Evolutionary conservation across 2,797 vertebrate genomes (phyloP).

Genomic region (Tamandua tetradactyla): DNA sequence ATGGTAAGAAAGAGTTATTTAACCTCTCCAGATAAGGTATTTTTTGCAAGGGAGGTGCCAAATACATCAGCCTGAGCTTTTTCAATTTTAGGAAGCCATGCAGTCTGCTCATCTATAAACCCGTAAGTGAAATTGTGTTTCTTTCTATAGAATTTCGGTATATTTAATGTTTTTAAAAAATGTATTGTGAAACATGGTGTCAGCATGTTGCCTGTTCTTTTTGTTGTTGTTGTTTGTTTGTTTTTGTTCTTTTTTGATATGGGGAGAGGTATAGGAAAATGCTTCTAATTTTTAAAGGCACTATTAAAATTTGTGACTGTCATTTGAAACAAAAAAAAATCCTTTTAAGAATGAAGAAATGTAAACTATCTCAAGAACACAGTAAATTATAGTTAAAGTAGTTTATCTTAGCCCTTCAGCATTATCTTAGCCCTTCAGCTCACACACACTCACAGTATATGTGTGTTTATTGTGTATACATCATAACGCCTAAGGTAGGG

Average conservation of each 20-base stretch:
- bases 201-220: not conserved
- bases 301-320: not conserved
- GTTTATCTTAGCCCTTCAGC: not conserved
- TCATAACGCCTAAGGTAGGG: not conserved
- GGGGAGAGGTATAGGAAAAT: not conserved
- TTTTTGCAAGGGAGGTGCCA: not conserved
- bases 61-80: not conserved
- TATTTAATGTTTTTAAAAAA: not conserved
- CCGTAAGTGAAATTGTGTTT: not conserved
- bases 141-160: not conserved
- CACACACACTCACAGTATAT: not conserved
- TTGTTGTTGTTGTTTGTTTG: not conserved
- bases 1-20: not conserved
- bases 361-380: not conserved
- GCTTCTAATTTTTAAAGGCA: not conserved
- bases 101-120: not conserved
- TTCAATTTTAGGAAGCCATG: not conserved
- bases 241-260: not conserved
- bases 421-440: too few species aligned
- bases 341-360: not conserved
- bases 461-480: not conserved
- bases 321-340: not conserved
- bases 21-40: not conserved
- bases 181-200: not conserved
- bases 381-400: not conserved